Evolutionary conservation across 2,888 invertebrate species (phyloP), one percentile per base, ranked within the genome.

Genomic region (Erebia epiphron): DNA sequence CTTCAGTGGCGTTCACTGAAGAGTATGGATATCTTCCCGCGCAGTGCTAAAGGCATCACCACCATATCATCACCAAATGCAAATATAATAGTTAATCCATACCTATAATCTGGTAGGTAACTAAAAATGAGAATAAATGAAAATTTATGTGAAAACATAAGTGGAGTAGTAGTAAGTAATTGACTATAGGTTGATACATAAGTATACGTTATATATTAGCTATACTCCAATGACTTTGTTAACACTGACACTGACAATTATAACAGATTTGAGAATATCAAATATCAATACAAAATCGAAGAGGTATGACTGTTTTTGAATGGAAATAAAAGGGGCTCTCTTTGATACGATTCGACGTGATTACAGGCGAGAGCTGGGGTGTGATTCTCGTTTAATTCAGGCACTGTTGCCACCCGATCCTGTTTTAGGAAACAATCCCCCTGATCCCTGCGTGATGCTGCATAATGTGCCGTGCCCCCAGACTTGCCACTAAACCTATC

Each of bases 371-470:
- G 78, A 74, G 75, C 76, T 70, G 67, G 75, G 71, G 66, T 75
- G 79, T 79, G 78, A 79, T 80, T 79, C 81, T 79, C 83, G 83
- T 85, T 88, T 86, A 89, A 88, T 89, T 87, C 86, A 83, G 83
- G 78, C 84, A 79, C 82, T 82, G 86, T 80, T 79, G 79, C 82
- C 83, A 83, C 86, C 84, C 88, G 84, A 89, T 90, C 88, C 87
- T 90, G 89, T 89, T 91, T 90, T 87, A 89, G 88, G 89, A 90
- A 88, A 90, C 90, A 89, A 90, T 90, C 90, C 88, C 81, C 80
- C 84, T 90, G 91, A 92, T 92, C 91, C 90, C 86, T 79, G 82
- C 92, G 92, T 93, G 92, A 88, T 88, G 86, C 83, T 89, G 92
- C 92, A 93, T 93, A 93, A 93, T 93, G 88, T 84, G 82, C 80